phyloP scores from a whole-genome alignment of 2,888 invertebrate species.

The Neuroscelio doddi region DNA sequence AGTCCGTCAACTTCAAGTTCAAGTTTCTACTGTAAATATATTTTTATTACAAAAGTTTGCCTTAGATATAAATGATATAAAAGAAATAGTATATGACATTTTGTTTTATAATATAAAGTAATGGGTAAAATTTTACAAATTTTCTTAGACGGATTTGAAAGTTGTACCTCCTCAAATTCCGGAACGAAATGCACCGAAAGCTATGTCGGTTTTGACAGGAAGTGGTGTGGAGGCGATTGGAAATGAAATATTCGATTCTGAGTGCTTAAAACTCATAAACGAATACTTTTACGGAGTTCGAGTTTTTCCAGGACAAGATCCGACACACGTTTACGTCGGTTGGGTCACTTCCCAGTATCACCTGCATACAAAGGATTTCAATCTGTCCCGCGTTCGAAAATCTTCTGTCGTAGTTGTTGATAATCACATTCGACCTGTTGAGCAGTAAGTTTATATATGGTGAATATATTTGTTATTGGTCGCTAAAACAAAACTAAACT shows the following conservation, averaged over 20 bases:
- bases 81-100: no score
- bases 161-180: slow-evolving; percentile 79
- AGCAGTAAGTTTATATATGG: slow-evolving; percentile 80
- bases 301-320: slow-evolving; percentile 96
- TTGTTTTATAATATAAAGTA: not conserved
- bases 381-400: slow-evolving; percentile 88
- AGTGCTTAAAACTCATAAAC: slow-evolving; percentile 92
- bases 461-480: no score
- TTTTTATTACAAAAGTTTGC: not conserved
- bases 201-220: slow-evolving; percentile 80
- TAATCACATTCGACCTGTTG: slow-evolving; percentile 83
- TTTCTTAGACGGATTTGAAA: slow-evolving; percentile 76
- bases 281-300: slow-evolving; percentile 96
- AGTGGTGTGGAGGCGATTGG: slow-evolving; percentile 86
- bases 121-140: slow-evolving; percentile 4
- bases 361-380: slow-evolving; percentile 91
- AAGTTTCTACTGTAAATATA: slow-evolving; percentile 67
- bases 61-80: not conserved
- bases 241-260: slow-evolving; percentile 89
- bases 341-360: slow-evolving; percentile 99
- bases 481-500: not conserved
- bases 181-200: slow-evolving; percentile 75
- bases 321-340: slow-evolving; percentile 95
- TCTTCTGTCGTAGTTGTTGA: slow-evolving; percentile 87
- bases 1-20: slow-evolving; percentile 65